Conservation (phyloP, 2,888 invertebrate species). For the Amphipyra berbera region DNA sequence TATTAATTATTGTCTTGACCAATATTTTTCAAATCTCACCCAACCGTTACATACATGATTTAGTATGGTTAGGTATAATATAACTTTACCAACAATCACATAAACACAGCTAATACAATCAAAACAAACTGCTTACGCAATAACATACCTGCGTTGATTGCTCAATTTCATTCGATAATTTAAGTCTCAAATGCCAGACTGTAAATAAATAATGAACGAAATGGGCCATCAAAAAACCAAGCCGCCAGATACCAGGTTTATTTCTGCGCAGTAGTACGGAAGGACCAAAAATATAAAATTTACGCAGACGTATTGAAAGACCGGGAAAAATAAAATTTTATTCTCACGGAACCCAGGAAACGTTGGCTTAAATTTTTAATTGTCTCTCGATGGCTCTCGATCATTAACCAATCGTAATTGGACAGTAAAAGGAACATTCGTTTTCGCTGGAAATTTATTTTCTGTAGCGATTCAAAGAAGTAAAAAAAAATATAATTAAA, state of each 20-base stretch:
- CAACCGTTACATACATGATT: no score
- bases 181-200: constrained; percentile 4
- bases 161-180: constrained; percentile 10
- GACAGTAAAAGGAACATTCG: constrained; percentile 11
- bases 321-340: constrained; percentile 15
- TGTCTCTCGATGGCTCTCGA: constrained; percentile 31
- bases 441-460: neutral
- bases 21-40: no score
- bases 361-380: constrained; percentile 42
- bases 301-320: constrained; percentile 2
- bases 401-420: constrained; percentile 46
- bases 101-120: no score
- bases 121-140: neutral
- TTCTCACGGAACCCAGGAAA: constrained; percentile 11
- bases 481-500: constrained; percentile 11
- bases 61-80: no score
- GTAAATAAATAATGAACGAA: constrained; percentile 14
- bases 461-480: constrained; percentile 18
- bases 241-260: neutral
- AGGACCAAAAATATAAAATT: neutral
- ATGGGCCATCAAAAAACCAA: constrained; percentile 7
- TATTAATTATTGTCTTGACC: no score
- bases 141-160: neutral
- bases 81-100: no score
- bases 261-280: no score